Base-by-base conservation (phyloP, 2,797 vertebrate species). In the Hippopotamyrus pictus region DNA sequence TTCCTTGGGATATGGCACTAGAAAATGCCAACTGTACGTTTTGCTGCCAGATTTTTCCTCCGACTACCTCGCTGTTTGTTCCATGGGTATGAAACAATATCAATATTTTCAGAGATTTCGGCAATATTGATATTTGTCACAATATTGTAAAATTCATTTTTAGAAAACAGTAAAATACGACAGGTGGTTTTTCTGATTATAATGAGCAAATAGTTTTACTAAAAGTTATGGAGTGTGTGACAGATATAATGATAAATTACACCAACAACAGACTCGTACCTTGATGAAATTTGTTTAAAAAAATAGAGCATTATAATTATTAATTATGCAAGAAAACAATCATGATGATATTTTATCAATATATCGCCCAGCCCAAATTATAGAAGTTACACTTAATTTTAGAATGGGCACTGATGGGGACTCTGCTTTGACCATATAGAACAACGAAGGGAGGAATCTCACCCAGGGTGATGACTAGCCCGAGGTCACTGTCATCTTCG, bases 401-500 rank as follows among this genome's bases (percentile, higher is more conserved):
- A 29, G 88, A 84, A 22, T 19, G 29, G n/a, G 37, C 2, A 25
- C 17, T 37, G 22, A 37, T 11, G 44, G 9, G 48, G 19, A 65
- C 14, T 25, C 25, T 83, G 22, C 14, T 19, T 3, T 46, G 9
- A 83, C 1, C 73, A 69, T 25, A 25, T 12, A 11, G 82, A 54
- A 44, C 3, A 37, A 12, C 9, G 17, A 88, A 69, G 37, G 88
- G 59, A 87, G 65, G 69, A 25, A 25, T 29, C 87, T 92, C 91
- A 95, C 94, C 95, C 93, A 95, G 93, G n/a, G 94, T 95, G 90
- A 95, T 95, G 92, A 95, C 51, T n/a, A 95, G 94, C 88, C 93
- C 94, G 22, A 94, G 93, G 90, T 95, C 94, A 0, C 94, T 93
- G 9, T 95, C 93, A 88, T 95, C 94, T 89, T 94, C 93, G 12